Evolutionary conservation across 2,113 vertebrate species (phyloP).

Genomic region (Thalassarche chlororhynchos): DNA sequence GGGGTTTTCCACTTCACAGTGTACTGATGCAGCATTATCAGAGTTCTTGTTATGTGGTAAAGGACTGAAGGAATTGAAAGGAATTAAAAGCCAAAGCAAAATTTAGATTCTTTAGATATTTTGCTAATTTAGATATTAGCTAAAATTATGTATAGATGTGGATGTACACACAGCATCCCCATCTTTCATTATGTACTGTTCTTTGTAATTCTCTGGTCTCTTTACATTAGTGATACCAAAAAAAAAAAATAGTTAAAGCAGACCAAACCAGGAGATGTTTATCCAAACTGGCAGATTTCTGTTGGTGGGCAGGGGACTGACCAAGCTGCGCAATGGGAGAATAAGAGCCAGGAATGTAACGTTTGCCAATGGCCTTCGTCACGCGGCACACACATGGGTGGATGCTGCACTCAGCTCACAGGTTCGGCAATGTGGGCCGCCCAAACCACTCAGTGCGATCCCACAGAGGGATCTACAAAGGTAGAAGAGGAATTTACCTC

Average conservation of each 20-base stretch:
- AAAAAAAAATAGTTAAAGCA: neutral
- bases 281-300: neutral
- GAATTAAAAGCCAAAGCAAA: neutral
- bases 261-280: neutral
- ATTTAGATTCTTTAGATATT: neutral
- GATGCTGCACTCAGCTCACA: neutral
- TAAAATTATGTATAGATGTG: neutral
- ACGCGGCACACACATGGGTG: fast-evolving
- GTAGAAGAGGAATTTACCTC: neutral
- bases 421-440: fast-evolving
- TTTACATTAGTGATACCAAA: neutral
- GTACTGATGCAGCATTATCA: constrained; percentile 33
- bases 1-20: constrained; percentile 9
- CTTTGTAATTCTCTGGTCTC: neutral
- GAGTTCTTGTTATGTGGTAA: constrained; percentile 13
- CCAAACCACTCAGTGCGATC: neutral
- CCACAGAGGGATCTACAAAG: neutral
- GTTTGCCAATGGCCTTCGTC: neutral
- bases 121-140: neutral
- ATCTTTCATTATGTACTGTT: neutral
- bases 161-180: neutral
- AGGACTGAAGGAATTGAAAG: neutral
- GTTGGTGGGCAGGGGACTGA: neutral
- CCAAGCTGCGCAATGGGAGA: neutral
- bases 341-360: neutral